These are phyloP conservation scores for Sarcophaga rosellei DNA, from an alignment of 2,888 invertebrate species.

Conservation along the genomic window DNA sequence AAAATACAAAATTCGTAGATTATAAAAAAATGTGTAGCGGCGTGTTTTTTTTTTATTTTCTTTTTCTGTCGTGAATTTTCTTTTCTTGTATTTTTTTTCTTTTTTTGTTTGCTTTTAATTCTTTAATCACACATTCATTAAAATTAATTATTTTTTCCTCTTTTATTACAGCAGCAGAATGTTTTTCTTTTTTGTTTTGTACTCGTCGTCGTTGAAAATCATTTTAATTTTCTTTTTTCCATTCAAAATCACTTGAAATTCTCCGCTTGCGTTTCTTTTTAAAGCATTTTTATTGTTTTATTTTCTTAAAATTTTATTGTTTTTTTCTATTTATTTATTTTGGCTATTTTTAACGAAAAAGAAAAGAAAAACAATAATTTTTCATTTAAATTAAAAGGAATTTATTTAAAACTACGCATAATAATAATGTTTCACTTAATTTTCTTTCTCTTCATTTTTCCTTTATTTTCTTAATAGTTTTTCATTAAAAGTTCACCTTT, in stretches of 20 bases:
- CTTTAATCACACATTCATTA: conserved; percentile 51
- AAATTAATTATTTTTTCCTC: conserved; percentile 48
- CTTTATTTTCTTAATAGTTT: conserved; percentile 50
- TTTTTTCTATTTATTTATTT: conserved; percentile 38
- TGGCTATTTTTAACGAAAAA: conserved; percentile 53
- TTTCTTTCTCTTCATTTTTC: conserved; percentile 57
- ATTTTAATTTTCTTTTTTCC: conserved; percentile 48
- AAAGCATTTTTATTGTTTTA: conserved; percentile 14
- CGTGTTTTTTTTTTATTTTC: conserved; percentile 9
- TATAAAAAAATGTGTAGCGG: conserved; percentile 50
- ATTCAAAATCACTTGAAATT: conserved; percentile 19
- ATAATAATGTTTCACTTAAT: conserved; percentile 55
- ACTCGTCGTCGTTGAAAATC: conserved; percentile 36
- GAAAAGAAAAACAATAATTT: too few relatives aligned
- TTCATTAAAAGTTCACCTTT: conserved; percentile 63
- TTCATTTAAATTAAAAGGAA: conserved; percentile 9
- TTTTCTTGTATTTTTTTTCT: not conserved
- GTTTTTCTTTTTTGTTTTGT: conserved; percentile 65
- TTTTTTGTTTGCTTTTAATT: conserved; percentile 27
- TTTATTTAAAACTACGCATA: conserved; percentile 65
- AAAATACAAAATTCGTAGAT: conserved; percentile 46
- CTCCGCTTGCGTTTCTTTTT: conserved; percentile 1
- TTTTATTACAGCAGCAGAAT: conserved; percentile 32
- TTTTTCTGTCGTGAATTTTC: not conserved
- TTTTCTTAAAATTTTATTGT: conserved; percentile 14